Evolutionary conservation across 37 sponge, comb jelly and placozoan genomes (phyloP), one percentile per base, ranked within the genome.

Genomic region (Halisarca cf. caerulea): DNA sequence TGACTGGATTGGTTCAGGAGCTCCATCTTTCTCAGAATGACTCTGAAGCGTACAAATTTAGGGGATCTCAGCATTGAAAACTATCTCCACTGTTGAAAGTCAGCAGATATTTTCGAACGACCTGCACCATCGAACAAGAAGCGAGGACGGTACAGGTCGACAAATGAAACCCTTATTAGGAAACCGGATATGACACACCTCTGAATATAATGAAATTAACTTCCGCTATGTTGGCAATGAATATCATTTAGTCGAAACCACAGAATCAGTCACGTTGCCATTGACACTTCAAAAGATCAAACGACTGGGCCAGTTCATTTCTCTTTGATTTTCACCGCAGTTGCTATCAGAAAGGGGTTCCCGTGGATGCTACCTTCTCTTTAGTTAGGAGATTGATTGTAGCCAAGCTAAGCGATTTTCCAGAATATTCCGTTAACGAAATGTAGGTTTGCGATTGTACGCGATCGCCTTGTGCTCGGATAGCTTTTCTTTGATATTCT

Each of bases 201-300:
- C 44, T 69, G 2, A 66, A n/a, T n/a, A 1, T 69, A 69, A 69
- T n/a, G n/a, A n/a, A n/a, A n/a, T n/a, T n/a, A n/a, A n/a, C n/a
- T n/a, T n/a, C n/a, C n/a, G n/a, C n/a, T 47, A 47, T 47, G 6
- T 11, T 11, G 6, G 51, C 51, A 47, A 74, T 74, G 77, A 74
- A 74, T 74, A 74, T 74, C 45, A 74, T 74, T 43, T 68, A 37
- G 14, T 30, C 30, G 25, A 74, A 74, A 74, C 77, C 77, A 21
- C 77, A 74, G 24, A 74, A 74, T 43, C 77, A 37, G 77, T 74
- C 36, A 68, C 45, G 77, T 41, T 74, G 25, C 77, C 77, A 74
- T 74, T 74, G 77, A 74, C 77, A 74, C 77, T 74, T 43, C 45
- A 74, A 23, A 37, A 74, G 77, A 74, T 74, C 77, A 74, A 74